Evolutionary conservation across 2,888 invertebrate genomes (phyloP).

Genomic region (Lasioglossum leucozonium): DNA sequence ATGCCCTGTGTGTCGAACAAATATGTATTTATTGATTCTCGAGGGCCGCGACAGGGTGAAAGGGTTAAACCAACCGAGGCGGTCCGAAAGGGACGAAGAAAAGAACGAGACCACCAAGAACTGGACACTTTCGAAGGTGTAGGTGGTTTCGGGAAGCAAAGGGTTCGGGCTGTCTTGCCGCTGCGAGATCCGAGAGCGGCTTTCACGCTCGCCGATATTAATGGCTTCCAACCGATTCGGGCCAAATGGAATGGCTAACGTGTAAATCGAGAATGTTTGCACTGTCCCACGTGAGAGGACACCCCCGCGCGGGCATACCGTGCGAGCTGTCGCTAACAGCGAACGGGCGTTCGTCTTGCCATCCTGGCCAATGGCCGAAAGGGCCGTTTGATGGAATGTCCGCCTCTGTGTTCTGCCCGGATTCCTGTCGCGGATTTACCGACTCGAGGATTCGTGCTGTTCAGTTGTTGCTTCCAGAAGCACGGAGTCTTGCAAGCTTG

Average conservation of each 20-base stretch:
- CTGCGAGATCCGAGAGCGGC: conserved; percentile 68
- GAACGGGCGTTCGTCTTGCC: conserved; percentile 57
- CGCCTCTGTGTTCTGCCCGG: not conserved
- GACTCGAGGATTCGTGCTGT: not conserved
- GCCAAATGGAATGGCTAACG: conserved; percentile 78
- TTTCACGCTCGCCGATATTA: conserved; percentile 75
- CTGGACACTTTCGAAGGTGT: conserved; percentile 29
- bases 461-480: not conserved
- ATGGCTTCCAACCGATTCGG: conserved; percentile 76
- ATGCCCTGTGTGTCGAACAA: conserved; percentile 78
- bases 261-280: conserved; percentile 79
- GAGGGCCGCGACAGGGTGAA: conserved; percentile 29
- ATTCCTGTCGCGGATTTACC: conserved; percentile 4
- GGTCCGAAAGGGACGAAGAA: not conserved
- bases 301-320: conserved; percentile 58
- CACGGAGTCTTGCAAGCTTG: not conserved
- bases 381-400: conserved; percentile 17
- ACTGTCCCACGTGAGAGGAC: conserved; percentile 64
- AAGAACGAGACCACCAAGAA: not conserved
- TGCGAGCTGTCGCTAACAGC: conserved; percentile 54
- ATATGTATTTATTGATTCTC: conserved; percentile 81
- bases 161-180: conserved; percentile 69
- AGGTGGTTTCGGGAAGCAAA: conserved; percentile 48
- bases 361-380: conserved; percentile 24
- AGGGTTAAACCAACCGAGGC: conserved; percentile 13